A percentile compares a stretch with the other conserved stretches of the same genome.
Conservation (phyloP, 1,140 invertebrate species). For the Pteromalus puparum region DNA sequence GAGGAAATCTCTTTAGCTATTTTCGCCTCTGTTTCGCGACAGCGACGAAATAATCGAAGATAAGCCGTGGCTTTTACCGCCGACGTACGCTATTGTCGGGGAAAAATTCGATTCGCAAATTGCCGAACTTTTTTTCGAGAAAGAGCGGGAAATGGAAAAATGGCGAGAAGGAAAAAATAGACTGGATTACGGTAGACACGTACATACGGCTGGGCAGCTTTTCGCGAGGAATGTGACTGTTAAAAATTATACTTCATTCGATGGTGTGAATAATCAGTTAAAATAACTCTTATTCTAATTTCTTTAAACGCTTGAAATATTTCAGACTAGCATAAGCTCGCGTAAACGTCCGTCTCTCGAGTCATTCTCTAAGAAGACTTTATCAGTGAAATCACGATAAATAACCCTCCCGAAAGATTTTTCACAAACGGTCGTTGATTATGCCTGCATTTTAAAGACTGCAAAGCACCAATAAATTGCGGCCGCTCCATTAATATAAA, state of each 20-base stretch:
- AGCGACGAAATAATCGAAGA: no score
- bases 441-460: background rate
- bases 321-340: background rate
- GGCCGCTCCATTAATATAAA: background rate
- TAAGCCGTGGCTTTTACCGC: background rate
- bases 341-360: background rate
- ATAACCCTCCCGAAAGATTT: background rate
- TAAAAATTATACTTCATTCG: no score
- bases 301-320: no score
- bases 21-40: no score
- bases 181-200: no score
- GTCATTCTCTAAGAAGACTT: background rate
- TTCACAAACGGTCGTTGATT: background rate
- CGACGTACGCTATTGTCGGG: background rate
- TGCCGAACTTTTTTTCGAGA: background rate
- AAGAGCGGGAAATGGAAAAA: slow-evolving; percentile 3
- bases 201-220: no score
- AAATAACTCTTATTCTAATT: no score
- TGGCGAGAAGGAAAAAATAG: background rate
- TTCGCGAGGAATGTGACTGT: no score
- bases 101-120: slow-evolving; percentile 26
- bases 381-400: background rate
- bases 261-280: no score
- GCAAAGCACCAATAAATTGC: background rate
- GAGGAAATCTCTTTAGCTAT: no score